Evolutionary conservation across 2,113 vertebrate species (phyloP), one percentile per base, ranked within the genome.

Genomic region (Macquaria ambigua): DNA sequence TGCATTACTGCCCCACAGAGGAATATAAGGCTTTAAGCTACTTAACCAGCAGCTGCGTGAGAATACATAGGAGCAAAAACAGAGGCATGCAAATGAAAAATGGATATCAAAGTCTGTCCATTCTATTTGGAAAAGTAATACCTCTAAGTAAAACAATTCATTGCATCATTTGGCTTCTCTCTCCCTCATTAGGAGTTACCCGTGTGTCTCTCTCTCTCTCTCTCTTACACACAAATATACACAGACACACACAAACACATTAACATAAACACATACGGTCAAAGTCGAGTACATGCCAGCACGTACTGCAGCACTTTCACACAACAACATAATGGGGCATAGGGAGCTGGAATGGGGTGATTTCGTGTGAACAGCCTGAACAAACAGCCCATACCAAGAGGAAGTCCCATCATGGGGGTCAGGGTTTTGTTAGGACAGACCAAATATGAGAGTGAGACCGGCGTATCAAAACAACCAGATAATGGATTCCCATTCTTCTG

Each of bases 331-430:
- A 58, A 81, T 82, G 83, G 70, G 62, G 23, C 37, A 16, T 2
- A 59, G 74, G 85, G 74, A 50, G 66, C 61, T 52, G 83, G 25
- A 74, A 68, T 63, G 72, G 64, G 68, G 50, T 41, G 83, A 72
- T 82, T 81, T 74, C 12, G 39, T 87, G 82, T 73, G 82, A 85
- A 73, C 74, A 52, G 86, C 85, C 86, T 87, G 86, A 92, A 91
- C 82, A 92, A 93, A 92, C 86, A 93, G 81, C 14, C 53, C 56
- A n/a, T 62, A 76, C 53, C 39, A 56, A 77, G 79, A 91, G 83
- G 89, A 90, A 91, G 89, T 87, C 55, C 79, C 74, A 69, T 82
- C 83, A 86, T 39, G 5, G 78, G 82, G 79, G 84, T 62, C 68
- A 39, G 68, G 83, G 82, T 74, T 81, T 82, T 86, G 88, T 77